Evolutionary conservation across 2,797 vertebrate genomes (phyloP), one percentile per base, ranked within the genome.

Genomic region (Atherinosoma microstoma): DNA sequence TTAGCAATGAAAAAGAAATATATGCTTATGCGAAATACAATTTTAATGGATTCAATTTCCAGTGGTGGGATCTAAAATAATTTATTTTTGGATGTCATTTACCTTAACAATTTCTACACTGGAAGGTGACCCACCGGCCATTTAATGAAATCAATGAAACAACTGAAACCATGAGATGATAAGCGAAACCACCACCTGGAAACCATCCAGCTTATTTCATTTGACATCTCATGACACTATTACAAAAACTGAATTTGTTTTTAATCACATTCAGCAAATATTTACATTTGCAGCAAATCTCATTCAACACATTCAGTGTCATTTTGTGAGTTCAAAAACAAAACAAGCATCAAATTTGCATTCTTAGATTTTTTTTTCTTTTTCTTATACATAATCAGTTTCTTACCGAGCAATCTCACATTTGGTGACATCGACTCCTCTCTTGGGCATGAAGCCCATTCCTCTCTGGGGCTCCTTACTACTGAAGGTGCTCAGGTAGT

Each of bases 361-460:
- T 13, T 49, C 4, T 11, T 22, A 29, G 12, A 42, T 8, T 1
- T 6, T 13, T 40, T 40, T 40, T 40, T 13, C 7, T n/a, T n/a
- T n/a, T n/a, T n/a, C 3, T 40, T 36, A 57, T 18, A 57, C 10
- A 42, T 12, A 1, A 38, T 67, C 13, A 8, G 20, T 29, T 1
- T 76, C 80, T 81, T 73, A 99, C 98, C 98, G 95, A 81, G 98
- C 97, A 0, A 99, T 99, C 90, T 99, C 98, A 67, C 98, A 99
- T 90, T 97, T 98, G 95, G 89, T 98, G 94, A 99, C 97, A 0
- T 99, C 97, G 90, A 99, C 93, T 3, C 97, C 98, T 34, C 98
- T 93, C 89, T 98, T 99, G 67, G 97, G 96, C 97, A 99, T 99
- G 92, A 97, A 99, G 70, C 98, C 98, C 97, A 99, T 97, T 66